A percentile compares a stretch with the other conserved stretches of the same genome.
phyloP scores from a whole-genome alignment of 2,797 vertebrate species.

The Thripadectes ignobilis region DNA sequence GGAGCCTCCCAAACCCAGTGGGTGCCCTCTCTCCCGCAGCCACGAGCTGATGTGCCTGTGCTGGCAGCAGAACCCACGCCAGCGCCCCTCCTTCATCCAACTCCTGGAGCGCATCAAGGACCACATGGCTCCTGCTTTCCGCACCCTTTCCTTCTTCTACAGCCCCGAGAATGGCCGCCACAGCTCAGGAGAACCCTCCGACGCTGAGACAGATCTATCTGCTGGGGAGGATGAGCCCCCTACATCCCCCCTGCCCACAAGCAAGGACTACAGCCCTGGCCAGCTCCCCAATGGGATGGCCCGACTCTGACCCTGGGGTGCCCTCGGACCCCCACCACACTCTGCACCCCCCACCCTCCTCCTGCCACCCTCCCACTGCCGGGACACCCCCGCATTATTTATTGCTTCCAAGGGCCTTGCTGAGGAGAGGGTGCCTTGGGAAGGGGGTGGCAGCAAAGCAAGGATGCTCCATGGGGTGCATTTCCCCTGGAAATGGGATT shows the following conservation, averaged over 20 bases:
- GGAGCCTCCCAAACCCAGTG: background rate
- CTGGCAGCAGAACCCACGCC: constrained; percentile 80
- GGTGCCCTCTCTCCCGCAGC: background rate
- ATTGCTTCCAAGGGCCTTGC: background rate
- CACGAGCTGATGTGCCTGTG: constrained; percentile 79
- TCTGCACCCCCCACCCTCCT: background rate
- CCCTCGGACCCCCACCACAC: background rate
- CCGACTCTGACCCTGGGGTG: background rate
- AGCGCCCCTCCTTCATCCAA: constrained; percentile 75
- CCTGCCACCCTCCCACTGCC: fast-evolving
- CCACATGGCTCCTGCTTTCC: constrained; percentile 71
- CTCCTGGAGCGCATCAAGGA: constrained; percentile 77
- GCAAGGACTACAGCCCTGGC: background rate
- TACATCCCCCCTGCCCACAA: background rate
- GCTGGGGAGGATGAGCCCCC: background rate
- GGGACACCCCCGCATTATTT: background rate
- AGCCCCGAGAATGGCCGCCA: constrained; percentile 31
- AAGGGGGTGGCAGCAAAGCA: background rate
- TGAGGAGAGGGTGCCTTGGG: background rate
- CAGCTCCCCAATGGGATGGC: constrained; percentile 53
- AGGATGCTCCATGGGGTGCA: background rate
- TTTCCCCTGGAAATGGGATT: background rate
- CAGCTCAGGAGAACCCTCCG: background rate
- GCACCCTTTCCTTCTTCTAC: constrained; percentile 77
- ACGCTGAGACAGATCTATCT: background rate